Evolutionary conservation across 2,888 invertebrate species (phyloP).

Genomic region (Meiosimyza decipiens): DNA sequence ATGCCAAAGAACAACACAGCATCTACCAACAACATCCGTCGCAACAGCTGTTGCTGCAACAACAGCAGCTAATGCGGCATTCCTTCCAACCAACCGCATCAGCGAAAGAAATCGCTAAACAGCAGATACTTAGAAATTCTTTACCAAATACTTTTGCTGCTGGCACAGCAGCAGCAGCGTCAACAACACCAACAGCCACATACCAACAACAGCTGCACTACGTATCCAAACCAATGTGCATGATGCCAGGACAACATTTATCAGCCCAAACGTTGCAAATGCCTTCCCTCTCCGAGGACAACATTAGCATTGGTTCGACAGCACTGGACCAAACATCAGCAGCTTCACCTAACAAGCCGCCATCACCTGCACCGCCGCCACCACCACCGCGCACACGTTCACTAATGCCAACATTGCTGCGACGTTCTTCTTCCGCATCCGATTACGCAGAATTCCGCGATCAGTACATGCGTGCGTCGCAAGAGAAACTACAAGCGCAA

Average conservation of each 20-base stretch:
- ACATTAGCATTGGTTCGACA: conserved; percentile 35
- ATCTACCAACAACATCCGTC: conserved; percentile 51
- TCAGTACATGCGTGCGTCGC: conserved; percentile 54
- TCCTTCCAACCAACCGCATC: conserved; percentile 55
- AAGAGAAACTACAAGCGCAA: conserved; percentile 52
- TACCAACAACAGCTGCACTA: conserved; percentile 23
- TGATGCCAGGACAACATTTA: not conserved
- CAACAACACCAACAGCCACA: conserved; percentile 6
- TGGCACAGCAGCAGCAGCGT: conserved; percentile 28
- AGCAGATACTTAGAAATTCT: conserved; percentile 59
- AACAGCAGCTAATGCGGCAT: conserved; percentile 58
- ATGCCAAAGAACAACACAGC: conserved; percentile 48
- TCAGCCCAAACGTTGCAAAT: conserved; percentile 28
- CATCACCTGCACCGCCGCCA: conserved; percentile 66
- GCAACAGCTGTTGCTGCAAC: conserved; percentile 49
- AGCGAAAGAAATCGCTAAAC: conserved; percentile 45
- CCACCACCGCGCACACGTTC: conserved; percentile 64
- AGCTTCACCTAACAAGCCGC: conserved; percentile 46
- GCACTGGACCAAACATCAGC: conserved; percentile 23
- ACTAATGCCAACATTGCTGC: conserved; percentile 57
- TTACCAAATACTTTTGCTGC: conserved; percentile 58
- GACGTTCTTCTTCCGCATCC: conserved; percentile 76
- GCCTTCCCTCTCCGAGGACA: conserved; percentile 4
- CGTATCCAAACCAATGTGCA: not conserved
- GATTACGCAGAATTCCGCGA: conserved; percentile 72